phyloP scores from a whole-genome alignment of 2,797 vertebrate species.

The Helostoma temminkii region DNA sequence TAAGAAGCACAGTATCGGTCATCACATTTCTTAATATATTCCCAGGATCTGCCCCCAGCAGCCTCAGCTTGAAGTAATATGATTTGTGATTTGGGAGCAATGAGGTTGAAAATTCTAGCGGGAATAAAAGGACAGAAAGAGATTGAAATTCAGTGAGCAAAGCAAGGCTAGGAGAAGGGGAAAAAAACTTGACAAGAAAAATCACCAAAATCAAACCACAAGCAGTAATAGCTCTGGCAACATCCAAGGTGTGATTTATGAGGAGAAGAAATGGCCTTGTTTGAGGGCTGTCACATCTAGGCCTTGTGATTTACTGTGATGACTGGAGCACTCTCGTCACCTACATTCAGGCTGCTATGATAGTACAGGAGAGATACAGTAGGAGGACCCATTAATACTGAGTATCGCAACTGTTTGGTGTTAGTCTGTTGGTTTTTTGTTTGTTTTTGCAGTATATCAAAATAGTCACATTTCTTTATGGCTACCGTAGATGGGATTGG shows the following conservation, averaged over 20 bases:
- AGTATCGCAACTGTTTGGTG: constrained; percentile 56
- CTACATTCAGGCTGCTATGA: constrained; percentile 44
- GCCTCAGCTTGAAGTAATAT: constrained; percentile 7
- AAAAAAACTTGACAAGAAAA: constrained; percentile 12
- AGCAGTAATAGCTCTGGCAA: constrained; percentile 57
- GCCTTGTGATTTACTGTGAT: constrained; percentile 70
- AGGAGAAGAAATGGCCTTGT: constrained; percentile 69
- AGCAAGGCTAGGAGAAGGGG: constrained; percentile 5
- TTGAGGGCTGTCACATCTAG: constrained; percentile 66
- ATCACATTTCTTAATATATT: constrained; percentile 31
- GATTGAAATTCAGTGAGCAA: constrained; percentile 55
- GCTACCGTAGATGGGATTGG: constrained; percentile 41
- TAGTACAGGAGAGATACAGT: constrained; percentile 33
- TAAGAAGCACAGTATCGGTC: constrained; percentile 58
- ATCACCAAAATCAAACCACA: constrained; percentile 39
- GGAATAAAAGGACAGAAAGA: constrained; percentile 22
- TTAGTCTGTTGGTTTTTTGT: constrained; percentile 31
- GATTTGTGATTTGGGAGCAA: constrained; percentile 50
- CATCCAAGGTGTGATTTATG: constrained; percentile 70
- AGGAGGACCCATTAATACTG: constrained; percentile 64
- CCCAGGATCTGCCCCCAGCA: constrained; percentile 40
- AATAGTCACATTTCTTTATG: constrained; percentile 56
- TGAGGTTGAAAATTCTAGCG: constrained; percentile 41
- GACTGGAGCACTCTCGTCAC: constrained; percentile 56
- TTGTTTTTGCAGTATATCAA: constrained; percentile 56